Evolutionary conservation across 2,888 invertebrate species (phyloP), one percentile per base, ranked within the genome.

Genomic region (Andrena hattorfiana): DNA sequence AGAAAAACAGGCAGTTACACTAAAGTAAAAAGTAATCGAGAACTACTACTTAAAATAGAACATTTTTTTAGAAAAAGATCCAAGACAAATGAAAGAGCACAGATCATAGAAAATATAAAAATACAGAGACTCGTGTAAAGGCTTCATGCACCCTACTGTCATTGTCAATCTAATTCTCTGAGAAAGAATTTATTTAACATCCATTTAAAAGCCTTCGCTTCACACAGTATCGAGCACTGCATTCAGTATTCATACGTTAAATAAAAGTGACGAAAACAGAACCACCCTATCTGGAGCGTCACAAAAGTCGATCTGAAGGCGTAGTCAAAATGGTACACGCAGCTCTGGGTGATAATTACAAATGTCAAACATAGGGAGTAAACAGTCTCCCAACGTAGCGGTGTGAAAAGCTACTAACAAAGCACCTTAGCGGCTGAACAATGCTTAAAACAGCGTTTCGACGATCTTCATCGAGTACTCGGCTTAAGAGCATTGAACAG

Each of bases 401-500:
- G 13, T 5, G 26, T 35, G 74, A 83, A 85, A 84, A 71, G 51
- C 23, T 26, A 23, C 30, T 62, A 64, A 84, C 66, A 76, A 84
- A 80, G 76, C 74, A 72, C 56, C 84, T 81, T 75, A 82, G 70
- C 70, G 70, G 64, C 63, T 56, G 79, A 79, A 83, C 79, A 62
- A 68, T 75, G 77, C 72, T 71, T 54, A 28, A 70, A 72, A 79
- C 79, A 59, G 72, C 62, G 26, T 62, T 72, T 70, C 16, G 69
- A 42, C 60, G 42, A 67, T 77, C 73, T 68, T 64, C 77, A 20
- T 70, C 59, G 79, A 81, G 79, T 75, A 77, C 79, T 80, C 68
- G 81, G 83, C 84, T 75, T 84, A 87, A 77, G 85, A 78, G 90
- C 84, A 85, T 84, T 89, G 87, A 91, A 81, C 84, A 77, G 87